Base-by-base conservation (phyloP, 2,888 invertebrate species). In the Hydrotaea diabolus region DNA sequence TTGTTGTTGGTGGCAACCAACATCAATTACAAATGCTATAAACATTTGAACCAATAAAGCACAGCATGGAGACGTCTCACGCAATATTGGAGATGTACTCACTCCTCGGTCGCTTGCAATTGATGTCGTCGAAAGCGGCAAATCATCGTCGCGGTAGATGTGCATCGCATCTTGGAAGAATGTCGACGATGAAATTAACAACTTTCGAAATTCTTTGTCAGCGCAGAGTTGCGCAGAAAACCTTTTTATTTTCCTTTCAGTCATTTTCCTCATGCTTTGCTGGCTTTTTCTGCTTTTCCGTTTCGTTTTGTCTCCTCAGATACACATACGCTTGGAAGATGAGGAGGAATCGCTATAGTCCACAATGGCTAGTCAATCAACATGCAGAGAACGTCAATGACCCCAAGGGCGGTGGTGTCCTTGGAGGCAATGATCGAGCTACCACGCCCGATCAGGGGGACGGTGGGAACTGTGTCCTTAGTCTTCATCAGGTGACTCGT, bases 281-380 rank as follows among this genome's bases (percentile, higher is more conserved):
- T 81, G 8, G n/a, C n/a, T n/a, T 62, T 73, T 78, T 74, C 49
- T 46, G n/a, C n/a, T 71, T 62, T n/a, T n/a, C n/a, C n/a, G 46
- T 49, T 55, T 19, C 49, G 36, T 73, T n/a, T 69, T 39, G 11
- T 39, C 69, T 26, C 23, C 75, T 31, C 43, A 85, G 83, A 77
- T 85, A 69, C 55, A 79, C 53, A 79, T 46, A 73, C 77, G 78
- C 62, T 73, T 74, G 69, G 80, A 83, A 83, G 88, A 90, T 87
- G 88, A 90, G 89, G 91, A 90, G 89, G 88, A 89, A 90, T 88
- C 89, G 88, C 79, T 89, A 89, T 88, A 90, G 90, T 88, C 88
- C 85, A 83, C 82, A 83, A 89, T 90, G 90, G 90, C 90, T 90
- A 89, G 89, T 90, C 89, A 89, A 84, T 85, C 77, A 83, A 82